Conservation (phyloP, 2,888 invertebrate species). For the Conomelus anceps region DNA sequence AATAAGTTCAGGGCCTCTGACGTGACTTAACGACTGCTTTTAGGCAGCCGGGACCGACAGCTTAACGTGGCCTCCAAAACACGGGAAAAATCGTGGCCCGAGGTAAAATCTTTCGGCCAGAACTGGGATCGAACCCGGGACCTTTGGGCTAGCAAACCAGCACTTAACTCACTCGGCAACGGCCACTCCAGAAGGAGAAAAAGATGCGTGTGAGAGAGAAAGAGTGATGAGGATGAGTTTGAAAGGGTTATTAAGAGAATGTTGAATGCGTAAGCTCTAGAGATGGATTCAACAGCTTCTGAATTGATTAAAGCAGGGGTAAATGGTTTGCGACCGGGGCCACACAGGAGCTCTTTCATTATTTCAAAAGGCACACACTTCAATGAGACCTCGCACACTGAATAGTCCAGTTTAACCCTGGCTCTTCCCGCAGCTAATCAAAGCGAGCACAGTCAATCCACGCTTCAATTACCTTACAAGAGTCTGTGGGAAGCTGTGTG, state of each 20-base stretch:
- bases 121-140: too few relatives aligned
- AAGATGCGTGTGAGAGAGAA: not conserved
- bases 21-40: too few relatives aligned
- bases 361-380: not conserved
- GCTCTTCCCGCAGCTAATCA: not conserved
- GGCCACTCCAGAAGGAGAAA: conserved; percentile 4
- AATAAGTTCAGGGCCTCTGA: too few relatives aligned
- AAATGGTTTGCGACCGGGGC: not conserved
- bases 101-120: too few relatives aligned
- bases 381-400: not conserved
- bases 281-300: not conserved
- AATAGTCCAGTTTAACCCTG: not conserved
- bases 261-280: not conserved
- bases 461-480: not conserved
- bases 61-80: too few relatives aligned
- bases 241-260: not conserved
- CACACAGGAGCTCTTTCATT: not conserved
- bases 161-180: too few relatives aligned
- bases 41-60: too few relatives aligned
- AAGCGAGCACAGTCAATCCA: not conserved
- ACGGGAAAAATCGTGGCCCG: too few relatives aligned
- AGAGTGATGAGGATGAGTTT: not conserved
- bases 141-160: too few relatives aligned
- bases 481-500: not conserved
- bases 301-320: not conserved